Evolutionary conservation across 2,797 vertebrate species (phyloP).

Genomic region (Percopsis omiscomaycus): DNA sequence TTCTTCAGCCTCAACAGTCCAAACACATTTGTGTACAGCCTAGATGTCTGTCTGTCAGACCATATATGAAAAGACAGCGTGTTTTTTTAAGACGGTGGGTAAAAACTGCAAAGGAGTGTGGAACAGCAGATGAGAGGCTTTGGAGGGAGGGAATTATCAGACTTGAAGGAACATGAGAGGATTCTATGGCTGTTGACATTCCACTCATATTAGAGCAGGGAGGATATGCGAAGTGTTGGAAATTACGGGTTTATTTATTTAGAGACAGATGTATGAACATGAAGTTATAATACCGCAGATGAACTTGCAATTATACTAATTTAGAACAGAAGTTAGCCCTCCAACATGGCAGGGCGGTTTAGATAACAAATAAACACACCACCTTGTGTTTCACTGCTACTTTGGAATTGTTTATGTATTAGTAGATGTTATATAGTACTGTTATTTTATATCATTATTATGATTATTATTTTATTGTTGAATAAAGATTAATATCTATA

Average conservation of each 20-base stretch:
- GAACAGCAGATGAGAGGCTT: slow-evolving; percentile 4
- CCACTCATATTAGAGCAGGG: slow-evolving; percentile 30
- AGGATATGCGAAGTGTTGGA: slow-evolving; percentile 30
- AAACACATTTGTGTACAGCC: slow-evolving; percentile 2
- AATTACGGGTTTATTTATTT: slow-evolving; percentile 42
- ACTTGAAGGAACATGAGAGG: slow-evolving; percentile 36
- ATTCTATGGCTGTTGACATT: slow-evolving; percentile 41
- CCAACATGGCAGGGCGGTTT: slow-evolving; percentile 20
- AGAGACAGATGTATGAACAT: slow-evolving; percentile 28
- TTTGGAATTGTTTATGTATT: not conserved
- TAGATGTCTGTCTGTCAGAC: too few relatives aligned
- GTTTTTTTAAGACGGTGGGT: too few relatives aligned
- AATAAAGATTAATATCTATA: not conserved
- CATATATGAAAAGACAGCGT: too few relatives aligned
- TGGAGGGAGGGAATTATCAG: not conserved
- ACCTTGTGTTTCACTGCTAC: not conserved
- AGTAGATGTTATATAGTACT: not conserved
- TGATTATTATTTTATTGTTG: not conserved
- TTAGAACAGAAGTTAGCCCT: slow-evolving; percentile 30
- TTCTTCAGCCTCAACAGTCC: not conserved
- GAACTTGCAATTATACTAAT: slow-evolving; percentile 32
- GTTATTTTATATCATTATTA: not conserved
- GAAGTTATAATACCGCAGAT: slow-evolving; percentile 25
- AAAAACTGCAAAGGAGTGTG: not conserved
- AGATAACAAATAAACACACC: slow-evolving; percentile 15